Evolutionary conservation across 2,888 invertebrate genomes (phyloP).

Genomic region (Synanthedon tipuliformis): DNA sequence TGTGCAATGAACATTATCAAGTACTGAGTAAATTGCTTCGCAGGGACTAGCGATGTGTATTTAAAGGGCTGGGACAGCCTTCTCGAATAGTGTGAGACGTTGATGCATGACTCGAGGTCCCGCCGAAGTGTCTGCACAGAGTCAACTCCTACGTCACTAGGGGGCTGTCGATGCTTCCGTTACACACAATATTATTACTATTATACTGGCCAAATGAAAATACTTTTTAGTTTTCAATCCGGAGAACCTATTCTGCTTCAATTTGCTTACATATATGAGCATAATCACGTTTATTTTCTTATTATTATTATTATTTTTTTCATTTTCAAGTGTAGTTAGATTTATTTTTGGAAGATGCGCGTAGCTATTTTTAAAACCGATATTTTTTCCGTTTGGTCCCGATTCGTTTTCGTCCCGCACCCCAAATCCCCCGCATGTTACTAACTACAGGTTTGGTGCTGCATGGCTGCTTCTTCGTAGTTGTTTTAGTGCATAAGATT

Average conservation of each 20-base stretch:
- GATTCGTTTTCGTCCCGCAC: slow-evolving; percentile 38
- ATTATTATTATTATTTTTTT: slow-evolving; percentile 19
- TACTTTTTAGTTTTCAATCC: slow-evolving; percentile 64
- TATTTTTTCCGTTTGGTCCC: slow-evolving; percentile 60
- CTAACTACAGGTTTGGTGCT: slow-evolving; percentile 60
- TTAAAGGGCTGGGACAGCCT: slow-evolving; percentile 63
- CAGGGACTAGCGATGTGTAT: slow-evolving; percentile 37
- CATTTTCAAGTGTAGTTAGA: slow-evolving; percentile 53
- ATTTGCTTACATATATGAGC: slow-evolving; percentile 68
- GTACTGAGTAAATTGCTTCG: slow-evolving; percentile 47
- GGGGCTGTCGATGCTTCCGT: slow-evolving; percentile 44
- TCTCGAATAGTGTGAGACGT: slow-evolving; percentile 39
- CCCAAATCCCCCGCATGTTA: slow-evolving; percentile 40
- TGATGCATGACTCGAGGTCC: slow-evolving; percentile 35
- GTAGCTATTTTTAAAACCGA: slow-evolving; percentile 66
- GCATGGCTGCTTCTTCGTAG: slow-evolving; percentile 59
- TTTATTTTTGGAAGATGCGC: slow-evolving; percentile 52
- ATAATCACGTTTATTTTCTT: slow-evolving; percentile 51
- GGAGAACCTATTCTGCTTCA: slow-evolving; percentile 71
- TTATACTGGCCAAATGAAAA: slow-evolving; percentile 63
- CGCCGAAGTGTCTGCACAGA: slow-evolving; percentile 4
- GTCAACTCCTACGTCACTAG: slow-evolving; percentile 8
- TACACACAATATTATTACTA: slow-evolving; percentile 45
- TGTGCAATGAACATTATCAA: slow-evolving; percentile 36
- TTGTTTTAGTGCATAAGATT: slow-evolving; percentile 32